phyloP scores from a whole-genome alignment of 2,888 invertebrate genomes.

The Pyrgus malvae region DNA sequence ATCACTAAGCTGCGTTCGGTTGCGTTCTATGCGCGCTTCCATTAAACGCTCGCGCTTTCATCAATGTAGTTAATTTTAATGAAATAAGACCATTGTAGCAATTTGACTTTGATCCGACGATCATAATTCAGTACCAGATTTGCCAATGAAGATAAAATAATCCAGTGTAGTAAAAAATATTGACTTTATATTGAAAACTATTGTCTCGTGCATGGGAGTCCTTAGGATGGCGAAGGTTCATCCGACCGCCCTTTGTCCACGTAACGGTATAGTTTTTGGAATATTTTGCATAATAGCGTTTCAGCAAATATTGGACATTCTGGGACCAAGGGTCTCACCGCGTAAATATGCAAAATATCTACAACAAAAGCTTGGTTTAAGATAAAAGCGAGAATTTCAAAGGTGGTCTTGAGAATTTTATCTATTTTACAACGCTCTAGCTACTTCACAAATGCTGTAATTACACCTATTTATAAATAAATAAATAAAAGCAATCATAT shows the following conservation, averaged over 20 bases:
- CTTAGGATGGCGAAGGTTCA: slow-evolving; percentile 8
- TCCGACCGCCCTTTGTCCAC: slow-evolving; percentile 10
- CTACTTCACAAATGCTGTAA: not conserved
- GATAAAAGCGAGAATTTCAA: slow-evolving; percentile 7
- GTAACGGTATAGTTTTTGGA: slow-evolving; percentile 21
- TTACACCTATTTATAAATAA: not conserved
- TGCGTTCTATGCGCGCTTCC: too few species aligned
- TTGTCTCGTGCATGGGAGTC: not conserved
- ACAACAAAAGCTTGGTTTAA: slow-evolving; percentile 9
- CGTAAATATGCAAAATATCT: slow-evolving; percentile 22
- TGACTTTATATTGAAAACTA: too few species aligned
- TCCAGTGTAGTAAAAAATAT: too few species aligned
- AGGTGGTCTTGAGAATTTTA: not conserved
- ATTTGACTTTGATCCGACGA: too few species aligned
- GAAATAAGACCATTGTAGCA: too few species aligned
- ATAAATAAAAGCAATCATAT: not conserved
- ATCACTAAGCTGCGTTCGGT: too few species aligned
- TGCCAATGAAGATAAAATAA: too few species aligned
- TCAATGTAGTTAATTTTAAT: too few species aligned
- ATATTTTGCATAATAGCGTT: slow-evolving; percentile 22
- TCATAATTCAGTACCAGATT: too few species aligned
- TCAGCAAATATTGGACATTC: slow-evolving; percentile 26
- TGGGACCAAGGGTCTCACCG: slow-evolving; percentile 2
- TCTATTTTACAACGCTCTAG: not conserved
- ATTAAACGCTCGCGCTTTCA: too few species aligned